These are phyloP conservation scores for Chiloscyllium plagiosum DNA, from an alignment of 2,113 vertebrate species.

Conservation along the genomic window DNA sequence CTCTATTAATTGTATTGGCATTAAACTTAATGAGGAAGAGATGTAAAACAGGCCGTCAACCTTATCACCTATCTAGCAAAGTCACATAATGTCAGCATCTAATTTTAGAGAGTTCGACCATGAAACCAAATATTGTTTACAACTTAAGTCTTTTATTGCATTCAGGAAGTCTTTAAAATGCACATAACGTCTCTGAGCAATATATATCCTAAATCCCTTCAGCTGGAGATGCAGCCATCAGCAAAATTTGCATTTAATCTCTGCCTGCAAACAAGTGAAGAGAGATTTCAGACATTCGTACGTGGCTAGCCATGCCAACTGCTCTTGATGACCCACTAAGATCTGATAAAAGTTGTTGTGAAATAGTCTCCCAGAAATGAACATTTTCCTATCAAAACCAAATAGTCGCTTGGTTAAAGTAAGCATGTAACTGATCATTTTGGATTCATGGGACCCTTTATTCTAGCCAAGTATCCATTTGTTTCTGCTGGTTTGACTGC, in stretches of 20 bases:
- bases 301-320: not conserved
- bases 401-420: not conserved
- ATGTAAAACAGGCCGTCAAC: not conserved
- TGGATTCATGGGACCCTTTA: not conserved
- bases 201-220: not conserved
- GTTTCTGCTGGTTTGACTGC: not conserved
- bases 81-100: not conserved
- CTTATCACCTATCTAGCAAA: not conserved
- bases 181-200: not conserved
- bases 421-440: not conserved
- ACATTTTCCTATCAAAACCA: not conserved
- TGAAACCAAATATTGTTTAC: not conserved
- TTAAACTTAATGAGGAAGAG: not conserved
- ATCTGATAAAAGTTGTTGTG: not conserved
- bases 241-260: not conserved
- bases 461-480: not conserved
- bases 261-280: not conserved
- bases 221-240: not conserved
- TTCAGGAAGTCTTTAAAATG: not conserved
- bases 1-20: not conserved
- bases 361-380: not conserved
- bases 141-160: not conserved
- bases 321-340: not conserved
- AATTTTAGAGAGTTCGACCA: too few species aligned
- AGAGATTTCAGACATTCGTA: not conserved